Percentiles rank a stretch among this genome's conserved stretches.
phyloP scores from a whole-genome alignment of 2,888 invertebrate species.

The Sarcophaga carnaria region DNA sequence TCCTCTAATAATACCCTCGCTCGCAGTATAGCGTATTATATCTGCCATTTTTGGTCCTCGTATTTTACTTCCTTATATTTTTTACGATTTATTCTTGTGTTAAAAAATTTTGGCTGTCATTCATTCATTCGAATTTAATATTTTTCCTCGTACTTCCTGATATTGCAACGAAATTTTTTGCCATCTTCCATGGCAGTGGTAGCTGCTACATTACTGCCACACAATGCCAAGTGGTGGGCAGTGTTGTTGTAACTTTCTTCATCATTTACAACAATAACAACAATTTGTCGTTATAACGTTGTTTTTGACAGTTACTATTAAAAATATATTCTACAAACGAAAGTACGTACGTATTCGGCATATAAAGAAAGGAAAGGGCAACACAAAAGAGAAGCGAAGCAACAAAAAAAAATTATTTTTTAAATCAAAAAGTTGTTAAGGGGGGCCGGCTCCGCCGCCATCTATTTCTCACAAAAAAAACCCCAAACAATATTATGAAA shows the following conservation, averaged over 20 bases:
- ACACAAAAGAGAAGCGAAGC: not conserved
- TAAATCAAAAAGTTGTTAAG: slow-evolving; percentile 21
- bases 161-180: not conserved
- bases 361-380: not conserved
- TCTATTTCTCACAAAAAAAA: no score
- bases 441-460: not conserved
- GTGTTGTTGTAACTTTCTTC: not conserved
- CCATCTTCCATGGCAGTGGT: not conserved
- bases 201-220: not conserved
- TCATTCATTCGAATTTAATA: not conserved
- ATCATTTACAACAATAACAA: not conserved
- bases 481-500: slow-evolving; percentile 1
- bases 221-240: not conserved
- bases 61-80: no score
- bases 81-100: not conserved
- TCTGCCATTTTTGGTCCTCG: no score
- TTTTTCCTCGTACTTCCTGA: not conserved
- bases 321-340: slow-evolving; percentile 6
- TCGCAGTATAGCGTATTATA: no score
- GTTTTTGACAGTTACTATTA: slow-evolving; percentile 60
- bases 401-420: not conserved
- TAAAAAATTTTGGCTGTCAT: not conserved
- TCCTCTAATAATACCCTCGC: no score
- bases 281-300: slow-evolving; percentile 55
- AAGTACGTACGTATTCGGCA: not conserved